Evolutionary conservation across 2,888 invertebrate species (phyloP), one percentile per base, ranked within the genome.

Genomic region (Nemurella pictetii): DNA sequence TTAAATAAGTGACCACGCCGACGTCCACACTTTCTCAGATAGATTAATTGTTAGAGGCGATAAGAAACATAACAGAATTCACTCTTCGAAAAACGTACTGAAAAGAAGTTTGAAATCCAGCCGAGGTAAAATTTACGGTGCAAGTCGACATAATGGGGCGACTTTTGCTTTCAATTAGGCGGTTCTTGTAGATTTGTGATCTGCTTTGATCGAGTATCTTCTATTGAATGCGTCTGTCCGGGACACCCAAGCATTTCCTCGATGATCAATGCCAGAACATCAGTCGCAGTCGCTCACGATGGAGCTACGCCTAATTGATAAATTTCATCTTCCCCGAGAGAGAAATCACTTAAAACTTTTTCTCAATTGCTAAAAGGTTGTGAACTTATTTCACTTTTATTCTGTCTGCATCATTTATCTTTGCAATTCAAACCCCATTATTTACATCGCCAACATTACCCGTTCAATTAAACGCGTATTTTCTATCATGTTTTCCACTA

Each of bases 81-180:
- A 12, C 28, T 29, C 5, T 4, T 30, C n/a, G 28, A 20, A 30
- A n/a, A 29, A 78, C 15, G 9, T 36, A 36, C 26, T 78, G 28
- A 30, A 29, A 78, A 28, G 78, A n/a, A 28, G n/a, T n/a, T 30
- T 78, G 28, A 20, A 28, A 12, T 77, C 2, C 12, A n/a, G 4
- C 78, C 9, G 78, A 74, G 5, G 74, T 5, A 74, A 78, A 29
- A n/a, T 28, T n/a, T 29, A 78, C 28, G 28, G 0, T 78, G 28
- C 9, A 9, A n/a, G 15, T n/a, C 7, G 75, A 15, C 28, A 75
- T 75, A 55, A 55, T 55, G 55, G 55, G 5, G 15, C 55, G 75
- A 75, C 75, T 75, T 75, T 75, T 75, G 75, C 75, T 75, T 75
- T 75, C 75, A 75, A 75, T 26, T 27, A 75, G 28, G 28, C 26